Evolutionary conservation across 2,888 invertebrate species (phyloP), one percentile per base, ranked within the genome.

Genomic region (Platycheirus rosarum): DNA sequence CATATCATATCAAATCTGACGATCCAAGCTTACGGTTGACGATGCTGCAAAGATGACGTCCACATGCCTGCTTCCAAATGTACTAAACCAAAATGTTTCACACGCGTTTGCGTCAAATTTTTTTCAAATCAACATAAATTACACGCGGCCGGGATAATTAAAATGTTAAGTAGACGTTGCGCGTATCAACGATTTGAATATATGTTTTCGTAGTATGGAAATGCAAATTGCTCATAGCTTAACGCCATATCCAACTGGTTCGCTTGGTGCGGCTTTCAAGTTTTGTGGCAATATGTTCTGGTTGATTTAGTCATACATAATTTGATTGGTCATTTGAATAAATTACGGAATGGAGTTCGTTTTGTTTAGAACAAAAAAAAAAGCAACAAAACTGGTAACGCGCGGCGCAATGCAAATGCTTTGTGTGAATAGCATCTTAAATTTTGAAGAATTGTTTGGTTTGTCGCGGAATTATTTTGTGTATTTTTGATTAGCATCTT

Each of bases 381-480:
- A n/a, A n/a, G n/a, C n/a, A n/a, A n/a, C n/a, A n/a, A n/a, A n/a
- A n/a, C n/a, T n/a, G n/a, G n/a, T n/a, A n/a, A n/a, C n/a, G n/a
- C n/a, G n/a, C n/a, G n/a, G n/a, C n/a, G n/a, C n/a, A n/a, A n/a
- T n/a, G n/a, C n/a, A n/a, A n/a, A n/a, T n/a, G n/a, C n/a, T n/a
- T n/a, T n/a, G n/a, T n/a, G n/a, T n/a, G n/a, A n/a, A n/a, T n/a
- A n/a, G n/a, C n/a, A n/a, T n/a, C n/a, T n/a, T n/a, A n/a, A n/a
- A 37, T 37, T n/a, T 51, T 16, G 2, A 32, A 46, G 46, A 57
- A 37, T 48, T 44, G 20, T 23, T 0, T 32, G 23, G 35, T 57
- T 46, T 26, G 23, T 68, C 37, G 55, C 20, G 66, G 14, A 13
- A 46, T 44, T 55, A 35, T 55, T 55, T 23, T 29, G 55, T 57